A percentile compares a stretch with the other conserved stretches of the same genome.
Conservation (phyloP, 1,140 invertebrate genomes). For the Ceratitis capitata region DNA sequence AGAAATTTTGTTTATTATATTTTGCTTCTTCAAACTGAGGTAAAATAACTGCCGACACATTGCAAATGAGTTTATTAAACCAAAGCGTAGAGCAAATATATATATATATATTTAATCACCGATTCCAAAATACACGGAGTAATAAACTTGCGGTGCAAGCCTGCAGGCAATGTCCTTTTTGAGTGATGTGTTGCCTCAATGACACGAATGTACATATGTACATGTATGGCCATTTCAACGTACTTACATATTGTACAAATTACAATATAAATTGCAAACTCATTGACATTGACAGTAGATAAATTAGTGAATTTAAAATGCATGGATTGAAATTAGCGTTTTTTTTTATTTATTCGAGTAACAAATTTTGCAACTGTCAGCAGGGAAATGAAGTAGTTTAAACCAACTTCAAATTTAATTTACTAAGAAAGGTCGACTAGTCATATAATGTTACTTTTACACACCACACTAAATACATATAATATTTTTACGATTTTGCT, state of each 20-base stretch:
- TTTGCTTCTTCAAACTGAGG: neutral
- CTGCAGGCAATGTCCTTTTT: neutral
- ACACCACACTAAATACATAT: too few relatives aligned
- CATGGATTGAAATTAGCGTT: neutral
- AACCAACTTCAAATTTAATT: too few relatives aligned
- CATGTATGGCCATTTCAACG: too few relatives aligned
- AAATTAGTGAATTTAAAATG: neutral
- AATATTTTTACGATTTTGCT: too few relatives aligned
- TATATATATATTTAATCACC: too few relatives aligned
- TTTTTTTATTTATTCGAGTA: too few relatives aligned
- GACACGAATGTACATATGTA: neutral
- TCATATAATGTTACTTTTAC: too few relatives aligned
- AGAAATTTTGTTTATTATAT: neutral
- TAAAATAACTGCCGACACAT: neutral
- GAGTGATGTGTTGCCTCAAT: neutral
- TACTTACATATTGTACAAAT: too few relatives aligned
- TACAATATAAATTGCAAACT: neutral
- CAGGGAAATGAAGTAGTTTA: too few relatives aligned
- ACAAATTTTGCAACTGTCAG: too few relatives aligned
- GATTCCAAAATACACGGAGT: neutral
- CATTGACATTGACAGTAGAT: neutral
- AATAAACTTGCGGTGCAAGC: neutral
- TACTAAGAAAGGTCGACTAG: too few relatives aligned
- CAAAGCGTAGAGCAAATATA: too few relatives aligned
- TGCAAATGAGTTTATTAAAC: conserved; percentile 15